phyloP scores from a whole-genome alignment of 2,797 vertebrate species.

The Mormyrus proboscirostris region DNA sequence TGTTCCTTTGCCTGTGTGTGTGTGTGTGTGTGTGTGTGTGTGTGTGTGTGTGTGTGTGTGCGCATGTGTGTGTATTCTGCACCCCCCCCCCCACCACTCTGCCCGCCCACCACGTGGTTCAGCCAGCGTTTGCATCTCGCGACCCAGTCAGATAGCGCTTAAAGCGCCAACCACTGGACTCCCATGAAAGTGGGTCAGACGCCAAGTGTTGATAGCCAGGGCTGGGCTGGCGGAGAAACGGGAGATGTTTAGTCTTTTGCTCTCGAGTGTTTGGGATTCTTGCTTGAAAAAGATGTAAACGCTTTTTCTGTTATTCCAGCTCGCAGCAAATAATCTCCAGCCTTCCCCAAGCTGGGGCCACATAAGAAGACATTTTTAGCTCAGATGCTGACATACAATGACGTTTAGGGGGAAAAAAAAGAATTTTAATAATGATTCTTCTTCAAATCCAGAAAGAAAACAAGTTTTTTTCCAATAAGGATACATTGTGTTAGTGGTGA shows the following conservation, averaged over 20 bases:
- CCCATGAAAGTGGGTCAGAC: conserved; percentile 16
- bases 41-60: neutral
- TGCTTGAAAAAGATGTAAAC: conserved; percentile 16
- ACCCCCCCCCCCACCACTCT: neutral
- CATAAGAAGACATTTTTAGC: neutral
- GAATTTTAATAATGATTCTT: neutral
- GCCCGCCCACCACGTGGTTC: neutral
- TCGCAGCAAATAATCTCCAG: neutral
- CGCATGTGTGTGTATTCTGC: neutral
- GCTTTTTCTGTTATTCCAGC: conserved; percentile 1
- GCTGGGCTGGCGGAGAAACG: neutral
- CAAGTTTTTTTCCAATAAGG: neutral
- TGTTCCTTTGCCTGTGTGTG: neutral
- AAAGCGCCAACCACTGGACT: neutral
- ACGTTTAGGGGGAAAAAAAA: neutral
- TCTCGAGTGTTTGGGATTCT: conserved; percentile 15
- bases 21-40: neutral
- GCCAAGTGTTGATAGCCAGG: conserved; percentile 2
- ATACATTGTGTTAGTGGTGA: neutral
- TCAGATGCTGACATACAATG: neutral
- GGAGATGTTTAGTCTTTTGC: conserved; percentile 20
- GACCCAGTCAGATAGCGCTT: conserved; percentile 13
- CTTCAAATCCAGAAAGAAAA: neutral
- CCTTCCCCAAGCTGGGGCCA: neutral
- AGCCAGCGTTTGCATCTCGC: neutral